Conservation (phyloP, 2,888 invertebrate species). For the Endotricha flammealis region DNA sequence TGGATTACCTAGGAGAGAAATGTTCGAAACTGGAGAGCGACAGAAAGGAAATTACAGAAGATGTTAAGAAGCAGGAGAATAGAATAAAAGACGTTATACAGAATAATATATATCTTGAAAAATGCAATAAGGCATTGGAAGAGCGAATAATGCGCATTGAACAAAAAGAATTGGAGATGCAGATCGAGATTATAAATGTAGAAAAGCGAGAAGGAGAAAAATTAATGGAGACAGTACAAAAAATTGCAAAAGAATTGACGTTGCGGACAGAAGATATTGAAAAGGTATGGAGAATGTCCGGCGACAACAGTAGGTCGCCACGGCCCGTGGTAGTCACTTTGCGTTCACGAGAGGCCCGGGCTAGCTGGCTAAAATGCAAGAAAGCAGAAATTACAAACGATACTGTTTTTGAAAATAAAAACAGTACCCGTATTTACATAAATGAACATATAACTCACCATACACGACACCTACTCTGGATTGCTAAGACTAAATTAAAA, state of each 20-base stretch:
- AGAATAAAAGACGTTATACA: no score
- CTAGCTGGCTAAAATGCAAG: slow-evolving; percentile 3
- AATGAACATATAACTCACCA: no score
- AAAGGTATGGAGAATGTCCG: slow-evolving; percentile 6
- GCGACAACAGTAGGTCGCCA: neutral
- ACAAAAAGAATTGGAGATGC: no score
- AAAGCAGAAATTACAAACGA: slow-evolving; percentile 6
- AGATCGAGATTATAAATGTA: neutral
- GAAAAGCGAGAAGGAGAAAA: slow-evolving; percentile 3
- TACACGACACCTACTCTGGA: no score
- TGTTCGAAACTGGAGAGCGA: no score
- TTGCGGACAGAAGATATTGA: slow-evolving; percentile 4
- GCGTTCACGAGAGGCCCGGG: slow-evolving; percentile 2
- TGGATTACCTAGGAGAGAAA: no score
- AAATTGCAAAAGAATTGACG: slow-evolving; percentile 4
- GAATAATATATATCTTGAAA: no score
- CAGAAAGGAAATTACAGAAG: no score
- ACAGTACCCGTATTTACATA: slow-evolving; percentile 1
- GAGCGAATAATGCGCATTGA: no score
- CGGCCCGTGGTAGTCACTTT: slow-evolving; percentile 6
- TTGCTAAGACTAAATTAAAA: no score
- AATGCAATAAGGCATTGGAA: no score
- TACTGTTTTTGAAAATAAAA: slow-evolving; percentile 2
- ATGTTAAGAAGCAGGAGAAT: no score
- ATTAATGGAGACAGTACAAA: neutral